phyloP scores from a whole-genome alignment of 1,140 invertebrate species.

The Triops longicaudatus region DNA sequence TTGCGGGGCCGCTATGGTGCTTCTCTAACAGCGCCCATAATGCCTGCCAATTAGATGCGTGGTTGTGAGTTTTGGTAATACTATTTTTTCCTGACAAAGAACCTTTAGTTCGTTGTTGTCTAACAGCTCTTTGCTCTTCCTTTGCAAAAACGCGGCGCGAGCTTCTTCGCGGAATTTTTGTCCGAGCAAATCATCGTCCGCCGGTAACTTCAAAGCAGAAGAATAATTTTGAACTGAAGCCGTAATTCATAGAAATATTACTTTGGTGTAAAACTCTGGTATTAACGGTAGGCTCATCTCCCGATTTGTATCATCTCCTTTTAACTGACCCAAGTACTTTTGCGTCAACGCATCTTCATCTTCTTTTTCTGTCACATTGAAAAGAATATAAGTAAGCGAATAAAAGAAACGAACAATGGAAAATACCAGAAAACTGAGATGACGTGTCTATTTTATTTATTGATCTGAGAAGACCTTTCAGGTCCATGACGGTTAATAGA shows the following conservation, averaged over 20 bases:
- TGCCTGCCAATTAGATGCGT: constrained; percentile 40
- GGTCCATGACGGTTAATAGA: background rate
- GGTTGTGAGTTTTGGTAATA: background rate
- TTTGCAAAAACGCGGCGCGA: constrained; percentile 71
- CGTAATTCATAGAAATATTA: constrained; percentile 29
- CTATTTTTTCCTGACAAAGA: constrained; percentile 14
- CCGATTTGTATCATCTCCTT: background rate
- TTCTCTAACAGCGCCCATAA: constrained; percentile 74
- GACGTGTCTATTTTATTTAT: background rate
- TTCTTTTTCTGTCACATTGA: background rate
- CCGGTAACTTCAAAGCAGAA: constrained; percentile 48
- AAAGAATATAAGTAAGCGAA: background rate
- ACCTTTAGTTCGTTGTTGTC: constrained; percentile 79
- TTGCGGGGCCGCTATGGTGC: constrained; percentile 58
- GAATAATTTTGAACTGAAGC: constrained; percentile 18
- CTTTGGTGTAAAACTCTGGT: constrained; percentile 68
- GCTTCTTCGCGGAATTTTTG: constrained; percentile 81
- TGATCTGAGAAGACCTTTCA: background rate
- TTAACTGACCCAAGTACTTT: constrained; percentile 24
- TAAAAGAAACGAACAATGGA: background rate
- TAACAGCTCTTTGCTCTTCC: constrained; percentile 68
- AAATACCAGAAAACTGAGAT: background rate
- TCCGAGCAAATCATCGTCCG: constrained; percentile 61
- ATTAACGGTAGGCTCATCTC: constrained; percentile 40
- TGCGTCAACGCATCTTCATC: constrained; percentile 15